A percentile compares a stretch with the other conserved stretches of the same genome.
phyloP scores from a whole-genome alignment of 1,140 invertebrate genomes.

The Calliphora vicina region DNA sequence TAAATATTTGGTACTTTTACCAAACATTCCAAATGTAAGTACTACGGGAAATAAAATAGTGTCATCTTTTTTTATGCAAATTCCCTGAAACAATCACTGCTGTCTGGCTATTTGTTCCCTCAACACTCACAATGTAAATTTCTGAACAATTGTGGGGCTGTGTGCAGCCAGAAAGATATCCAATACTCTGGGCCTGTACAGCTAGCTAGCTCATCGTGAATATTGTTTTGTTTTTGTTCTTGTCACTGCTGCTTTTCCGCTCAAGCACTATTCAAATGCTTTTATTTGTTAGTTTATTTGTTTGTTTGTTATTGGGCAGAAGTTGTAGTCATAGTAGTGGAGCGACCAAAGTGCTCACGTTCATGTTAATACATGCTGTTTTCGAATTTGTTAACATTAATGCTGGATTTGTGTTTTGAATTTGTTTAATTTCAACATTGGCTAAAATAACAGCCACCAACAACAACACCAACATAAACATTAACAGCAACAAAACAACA shows the following conservation, averaged over 20 bases:
- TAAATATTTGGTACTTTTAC: too few species aligned
- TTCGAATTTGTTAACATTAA: slow-evolving; percentile 34
- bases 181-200: neutral
- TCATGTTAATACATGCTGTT: slow-evolving; percentile 27
- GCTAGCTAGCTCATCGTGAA: neutral
- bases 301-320: neutral
- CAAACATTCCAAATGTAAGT: too few species aligned
- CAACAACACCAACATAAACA: neutral
- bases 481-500: neutral
- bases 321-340: neutral
- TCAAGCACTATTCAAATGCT: neutral
- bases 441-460: slow-evolving; percentile 6
- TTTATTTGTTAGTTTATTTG: neutral
- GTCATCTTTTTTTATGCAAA: neutral
- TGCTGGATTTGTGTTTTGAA: slow-evolving; percentile 31
- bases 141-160: neutral
- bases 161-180: neutral
- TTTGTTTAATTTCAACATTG: slow-evolving; percentile 19
- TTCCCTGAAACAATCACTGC: too few species aligned
- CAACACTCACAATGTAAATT: neutral
- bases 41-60: too few species aligned
- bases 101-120: neutral
- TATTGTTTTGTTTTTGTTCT: neutral
- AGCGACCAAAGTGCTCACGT: slow-evolving; percentile 1
- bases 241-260: neutral